Conservation (phyloP, 53 echinoderm and acorn worm genomes). For the Glandiceps talaboti region DNA sequence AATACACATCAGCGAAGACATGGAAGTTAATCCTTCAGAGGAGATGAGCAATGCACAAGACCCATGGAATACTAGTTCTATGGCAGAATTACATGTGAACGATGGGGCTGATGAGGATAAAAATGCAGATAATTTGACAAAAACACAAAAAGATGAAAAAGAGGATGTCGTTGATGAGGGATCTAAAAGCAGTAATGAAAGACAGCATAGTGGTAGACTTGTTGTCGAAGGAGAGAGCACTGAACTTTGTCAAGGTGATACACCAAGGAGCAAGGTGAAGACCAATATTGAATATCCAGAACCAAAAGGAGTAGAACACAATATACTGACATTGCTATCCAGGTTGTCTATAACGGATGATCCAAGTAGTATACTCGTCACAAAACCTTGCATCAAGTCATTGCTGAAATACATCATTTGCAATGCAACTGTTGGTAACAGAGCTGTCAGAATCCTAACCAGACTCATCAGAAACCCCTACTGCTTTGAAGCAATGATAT, state of each 20-base stretch:
- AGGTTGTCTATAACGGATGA: constrained; percentile 58
- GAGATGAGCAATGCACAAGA: not conserved
- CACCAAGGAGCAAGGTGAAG: constrained; percentile 3
- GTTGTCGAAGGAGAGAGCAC: not conserved
- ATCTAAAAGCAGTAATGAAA: not conserved
- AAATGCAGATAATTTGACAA: not conserved
- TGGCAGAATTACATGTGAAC: not conserved
- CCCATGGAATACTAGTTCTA: not conserved
- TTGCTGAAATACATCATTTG: constrained; percentile 28
- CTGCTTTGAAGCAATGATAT: constrained; percentile 46
- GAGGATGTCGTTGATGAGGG: not conserved
- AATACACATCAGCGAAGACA: not conserved
- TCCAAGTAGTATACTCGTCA: constrained; percentile 22
- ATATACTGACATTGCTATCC: constrained; percentile 39
- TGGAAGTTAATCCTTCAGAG: not conserved
- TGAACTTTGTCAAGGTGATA: not conserved
- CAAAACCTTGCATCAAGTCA: constrained; percentile 21
- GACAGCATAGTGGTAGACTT: no score
- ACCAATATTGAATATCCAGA: constrained; percentile 19
- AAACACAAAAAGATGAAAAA: not conserved
- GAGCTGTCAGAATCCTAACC: constrained; percentile 27
- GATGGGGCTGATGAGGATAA: not conserved
- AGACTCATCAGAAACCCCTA: constrained; percentile 37
- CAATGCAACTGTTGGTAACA: constrained; percentile 12
- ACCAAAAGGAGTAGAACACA: constrained; percentile 34